These are phyloP conservation scores for Falco novaeseelandiae DNA, from an alignment of 2,797 vertebrate genomes.

Conservation along the genomic window DNA sequence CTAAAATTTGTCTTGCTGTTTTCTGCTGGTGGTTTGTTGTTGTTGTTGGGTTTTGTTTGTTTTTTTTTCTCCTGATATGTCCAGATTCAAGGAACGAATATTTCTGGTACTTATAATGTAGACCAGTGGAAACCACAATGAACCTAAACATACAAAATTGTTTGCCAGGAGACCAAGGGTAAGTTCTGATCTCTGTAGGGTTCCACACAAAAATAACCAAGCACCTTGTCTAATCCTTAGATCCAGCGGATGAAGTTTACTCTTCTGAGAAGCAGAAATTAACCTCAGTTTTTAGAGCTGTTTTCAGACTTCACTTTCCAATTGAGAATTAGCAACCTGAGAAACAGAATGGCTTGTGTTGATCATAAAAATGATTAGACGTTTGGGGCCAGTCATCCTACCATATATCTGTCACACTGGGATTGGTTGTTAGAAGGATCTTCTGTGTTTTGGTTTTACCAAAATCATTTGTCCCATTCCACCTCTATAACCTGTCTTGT, in stretches of 20 bases:
- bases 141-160: background rate
- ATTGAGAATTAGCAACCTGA: conserved; percentile 34
- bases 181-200: background rate
- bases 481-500: conserved; percentile 26
- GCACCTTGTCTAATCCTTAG: background rate
- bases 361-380: conserved; percentile 51
- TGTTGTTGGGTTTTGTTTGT: background rate
- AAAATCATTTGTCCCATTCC: conserved; percentile 29
- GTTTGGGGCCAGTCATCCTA: conserved; percentile 30
- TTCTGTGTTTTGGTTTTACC: conserved; percentile 30
- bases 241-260: background rate
- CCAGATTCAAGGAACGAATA: background rate
- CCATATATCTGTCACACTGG: background rate
- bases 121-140: background rate
- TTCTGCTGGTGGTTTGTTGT: background rate
- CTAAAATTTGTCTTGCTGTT: background rate
- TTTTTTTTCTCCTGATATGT: accelerated
- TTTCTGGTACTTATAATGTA: background rate
- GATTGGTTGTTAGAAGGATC: conserved; percentile 9
- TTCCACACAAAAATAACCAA: background rate
- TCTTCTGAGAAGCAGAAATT: background rate
- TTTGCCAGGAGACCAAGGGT: background rate
- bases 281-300: conserved; percentile 9
- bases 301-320: conserved; percentile 47
- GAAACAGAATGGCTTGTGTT: conserved; percentile 33